Evolutionary conservation across 35 echinoderm and acorn worm genomes (phyloP).

Genomic region (Ophioderma brevispina): DNA sequence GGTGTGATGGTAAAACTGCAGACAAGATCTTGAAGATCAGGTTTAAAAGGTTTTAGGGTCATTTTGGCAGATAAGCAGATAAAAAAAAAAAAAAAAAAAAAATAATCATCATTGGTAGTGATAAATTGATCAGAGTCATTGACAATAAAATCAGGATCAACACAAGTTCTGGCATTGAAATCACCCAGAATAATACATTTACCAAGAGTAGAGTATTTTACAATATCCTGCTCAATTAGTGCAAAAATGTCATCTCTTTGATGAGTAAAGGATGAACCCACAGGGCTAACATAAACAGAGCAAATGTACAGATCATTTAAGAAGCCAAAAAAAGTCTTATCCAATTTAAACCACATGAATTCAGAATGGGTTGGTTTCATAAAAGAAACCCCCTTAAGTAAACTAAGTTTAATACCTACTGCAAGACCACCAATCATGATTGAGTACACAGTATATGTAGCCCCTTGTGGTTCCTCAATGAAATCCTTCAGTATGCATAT

Average conservation of each 20-base stretch:
- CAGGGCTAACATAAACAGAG: background rate
- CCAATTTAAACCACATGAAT: background rate
- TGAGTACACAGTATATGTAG: no score
- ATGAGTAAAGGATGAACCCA: background rate
- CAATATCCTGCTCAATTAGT: background rate
- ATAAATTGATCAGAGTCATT: background rate
- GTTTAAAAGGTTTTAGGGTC: no score
- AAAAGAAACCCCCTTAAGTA: background rate
- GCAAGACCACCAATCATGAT: background rate
- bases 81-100: no score
- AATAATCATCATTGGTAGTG: no score
- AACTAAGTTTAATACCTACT: background rate
- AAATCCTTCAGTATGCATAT: no score
- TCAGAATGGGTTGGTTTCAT: background rate
- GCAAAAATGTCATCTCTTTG: background rate
- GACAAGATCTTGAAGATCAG: no score
- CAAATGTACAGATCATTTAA: background rate
- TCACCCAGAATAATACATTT: background rate
- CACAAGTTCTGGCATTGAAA: background rate
- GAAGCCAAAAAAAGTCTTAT: background rate
- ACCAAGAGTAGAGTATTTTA: background rate
- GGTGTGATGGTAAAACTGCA: no score
- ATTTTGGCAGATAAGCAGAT: no score
- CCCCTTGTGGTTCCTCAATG: no score
- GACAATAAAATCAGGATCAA: background rate